A percentile compares a stretch with the other conserved stretches of the same genome.
These are phyloP conservation scores for Arnoldichthys spilopterus DNA, from an alignment of 2,797 vertebrate genomes.

Conservation along the genomic window DNA sequence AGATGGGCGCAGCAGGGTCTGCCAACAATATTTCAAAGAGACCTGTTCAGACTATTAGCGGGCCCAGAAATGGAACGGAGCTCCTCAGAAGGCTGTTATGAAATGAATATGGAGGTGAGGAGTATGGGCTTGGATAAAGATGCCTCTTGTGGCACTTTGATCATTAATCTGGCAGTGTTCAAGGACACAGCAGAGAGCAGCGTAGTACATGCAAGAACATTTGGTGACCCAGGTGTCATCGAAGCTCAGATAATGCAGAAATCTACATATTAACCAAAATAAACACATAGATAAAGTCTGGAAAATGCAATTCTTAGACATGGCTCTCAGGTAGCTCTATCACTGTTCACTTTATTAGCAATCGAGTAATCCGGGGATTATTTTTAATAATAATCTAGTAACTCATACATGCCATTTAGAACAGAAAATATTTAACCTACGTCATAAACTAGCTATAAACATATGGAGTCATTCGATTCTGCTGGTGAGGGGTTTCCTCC, in stretches of 20 bases:
- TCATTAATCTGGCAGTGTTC: constrained; percentile 32
- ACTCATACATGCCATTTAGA: too few relatives aligned
- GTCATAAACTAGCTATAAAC: too few relatives aligned
- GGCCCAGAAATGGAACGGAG: constrained; percentile 20
- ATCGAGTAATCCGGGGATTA: too few relatives aligned
- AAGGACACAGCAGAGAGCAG: constrained; percentile 15
- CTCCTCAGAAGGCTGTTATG: constrained; percentile 36
- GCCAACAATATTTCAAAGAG: constrained; percentile 38
- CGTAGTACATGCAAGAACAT: constrained; percentile 10
- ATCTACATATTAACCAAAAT: background rate
- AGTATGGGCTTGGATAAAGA: constrained; percentile 31
- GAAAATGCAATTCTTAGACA: too few relatives aligned
- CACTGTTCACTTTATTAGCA: too few relatives aligned
- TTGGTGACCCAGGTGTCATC: constrained; percentile 7
- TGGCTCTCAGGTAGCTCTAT: too few relatives aligned
- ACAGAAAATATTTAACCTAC: too few relatives aligned
- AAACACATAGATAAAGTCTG: background rate
- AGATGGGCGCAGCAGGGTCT: constrained; percentile 10
- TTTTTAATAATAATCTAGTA: too few relatives aligned
- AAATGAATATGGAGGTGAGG: constrained; percentile 46
- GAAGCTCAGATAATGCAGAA: background rate
- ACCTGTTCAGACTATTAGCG: constrained; percentile 20
- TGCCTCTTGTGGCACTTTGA: constrained; percentile 39
- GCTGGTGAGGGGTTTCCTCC: too few relatives aligned
- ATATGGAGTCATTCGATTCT: too few relatives aligned